Conservation (phyloP, 2,888 invertebrate species). For the Sericinus montela region DNA sequence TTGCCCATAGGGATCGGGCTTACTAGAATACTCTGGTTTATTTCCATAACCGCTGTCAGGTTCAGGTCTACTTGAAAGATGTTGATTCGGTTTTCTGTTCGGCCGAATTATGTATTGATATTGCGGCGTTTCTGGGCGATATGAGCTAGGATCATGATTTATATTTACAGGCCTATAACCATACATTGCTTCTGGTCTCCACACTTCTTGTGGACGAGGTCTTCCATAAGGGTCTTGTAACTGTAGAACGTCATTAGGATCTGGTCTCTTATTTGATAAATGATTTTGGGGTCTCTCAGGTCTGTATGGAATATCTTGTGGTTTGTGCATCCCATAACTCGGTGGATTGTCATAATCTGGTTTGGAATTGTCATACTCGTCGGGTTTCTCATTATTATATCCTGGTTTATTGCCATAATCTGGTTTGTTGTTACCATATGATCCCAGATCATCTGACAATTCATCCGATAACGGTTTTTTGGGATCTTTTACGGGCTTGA, state of each 20-base stretch:
- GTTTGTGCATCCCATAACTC: conserved; percentile 55
- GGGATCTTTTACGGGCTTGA: conserved; percentile 53
- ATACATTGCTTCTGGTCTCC: conserved; percentile 44
- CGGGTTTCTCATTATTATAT: conserved; percentile 48
- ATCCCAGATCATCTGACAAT: conserved; percentile 37
- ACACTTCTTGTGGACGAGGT: conserved; percentile 29
- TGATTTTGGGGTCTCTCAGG: conserved; percentile 32
- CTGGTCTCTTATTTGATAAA: conserved; percentile 32
- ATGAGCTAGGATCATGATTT: conserved; percentile 30
- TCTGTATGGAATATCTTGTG: conserved; percentile 51
- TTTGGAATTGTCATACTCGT: conserved; percentile 45
- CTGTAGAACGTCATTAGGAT: conserved; percentile 49
- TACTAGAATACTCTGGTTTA: conserved; percentile 28
- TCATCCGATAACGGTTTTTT: conserved; percentile 47
- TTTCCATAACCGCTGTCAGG: conserved; percentile 32
- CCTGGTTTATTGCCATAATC: conserved; percentile 29
- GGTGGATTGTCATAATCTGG: conserved; percentile 51
- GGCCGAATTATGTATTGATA: conserved; percentile 60
- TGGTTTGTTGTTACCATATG: conserved; percentile 34
- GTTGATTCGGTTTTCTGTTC: conserved; percentile 48
- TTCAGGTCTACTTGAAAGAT: conserved; percentile 19
- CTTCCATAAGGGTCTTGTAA: conserved; percentile 44
- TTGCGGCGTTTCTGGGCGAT: conserved; percentile 45
- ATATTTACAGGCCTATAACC: conserved; percentile 32
- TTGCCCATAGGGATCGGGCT: conserved; percentile 32